These are phyloP conservation scores for Paramuricea clavata DNA, from an alignment of 92 coral and sea anemone species.

Conservation along the genomic window DNA sequence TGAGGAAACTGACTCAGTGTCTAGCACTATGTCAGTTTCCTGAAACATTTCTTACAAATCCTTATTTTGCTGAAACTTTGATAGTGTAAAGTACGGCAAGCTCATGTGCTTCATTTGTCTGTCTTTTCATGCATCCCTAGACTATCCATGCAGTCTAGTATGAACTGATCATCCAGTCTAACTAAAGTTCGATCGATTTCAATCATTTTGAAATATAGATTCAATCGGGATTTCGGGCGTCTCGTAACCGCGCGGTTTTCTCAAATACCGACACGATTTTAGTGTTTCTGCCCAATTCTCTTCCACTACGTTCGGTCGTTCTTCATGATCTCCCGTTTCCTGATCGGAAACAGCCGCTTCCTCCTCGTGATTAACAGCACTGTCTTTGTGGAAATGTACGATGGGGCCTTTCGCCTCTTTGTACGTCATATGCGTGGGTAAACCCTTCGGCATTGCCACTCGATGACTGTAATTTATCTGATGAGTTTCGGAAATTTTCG, in stretches of 20 bases:
- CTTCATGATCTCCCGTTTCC: neutral
- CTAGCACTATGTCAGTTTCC: too few relatives aligned
- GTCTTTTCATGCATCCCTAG: too few relatives aligned
- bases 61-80: too few relatives aligned
- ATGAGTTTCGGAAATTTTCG: slow-evolving; percentile 19
- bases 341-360: slow-evolving; percentile 14
- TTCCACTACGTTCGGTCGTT: neutral
- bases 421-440: too few relatives aligned
- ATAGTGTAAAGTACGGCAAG: too few relatives aligned
- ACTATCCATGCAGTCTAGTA: too few relatives aligned
- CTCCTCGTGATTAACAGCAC: neutral
- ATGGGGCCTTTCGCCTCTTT: neutral
- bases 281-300: slow-evolving; percentile 41
- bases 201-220: slow-evolving; percentile 16
- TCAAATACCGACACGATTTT: slow-evolving; percentile 29
- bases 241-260: slow-evolving; percentile 42
- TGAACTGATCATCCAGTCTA: too few relatives aligned
- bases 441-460: too few relatives aligned
- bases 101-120: too few relatives aligned
- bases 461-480: slow-evolving; percentile 16
- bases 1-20: too few relatives aligned
- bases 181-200: too few relatives aligned
- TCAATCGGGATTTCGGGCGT: slow-evolving; percentile 30
- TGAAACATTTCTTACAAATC: too few relatives aligned
- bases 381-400: neutral